Conservation (phyloP, 2,888 invertebrate genomes). For the Pogonocherus hispidulus region DNA sequence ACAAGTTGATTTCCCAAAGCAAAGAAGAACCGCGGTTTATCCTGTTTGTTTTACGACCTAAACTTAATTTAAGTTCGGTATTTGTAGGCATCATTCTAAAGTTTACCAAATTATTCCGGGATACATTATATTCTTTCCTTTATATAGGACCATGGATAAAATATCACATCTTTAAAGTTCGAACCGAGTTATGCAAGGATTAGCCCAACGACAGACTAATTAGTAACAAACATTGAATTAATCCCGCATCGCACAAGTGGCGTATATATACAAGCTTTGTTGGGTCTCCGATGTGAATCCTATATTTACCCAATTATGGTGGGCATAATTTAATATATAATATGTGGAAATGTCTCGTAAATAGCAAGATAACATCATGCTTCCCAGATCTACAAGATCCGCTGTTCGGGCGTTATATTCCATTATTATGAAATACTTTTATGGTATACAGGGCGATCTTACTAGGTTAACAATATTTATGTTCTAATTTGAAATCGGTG, state of each 20-base stretch:
- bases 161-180: background rate
- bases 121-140: background rate
- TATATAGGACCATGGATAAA: background rate
- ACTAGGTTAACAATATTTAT: too few species aligned
- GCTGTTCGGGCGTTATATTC: too few species aligned
- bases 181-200: constrained; percentile 1
- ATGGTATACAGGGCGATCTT: too few species aligned
- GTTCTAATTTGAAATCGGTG: too few species aligned
- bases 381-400: background rate
- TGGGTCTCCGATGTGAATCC: constrained; percentile 13
- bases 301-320: constrained; percentile 16
- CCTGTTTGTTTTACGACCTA: background rate
- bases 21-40: background rate
- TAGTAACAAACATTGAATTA: constrained; percentile 17
- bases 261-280: constrained; percentile 5
- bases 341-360: background rate
- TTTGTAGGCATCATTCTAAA: background rate
- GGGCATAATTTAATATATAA: constrained; percentile 14
- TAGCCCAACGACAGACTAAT: constrained; percentile 14
- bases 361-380: background rate
- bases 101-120: background rate
- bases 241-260: constrained; percentile 14
- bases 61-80: background rate
- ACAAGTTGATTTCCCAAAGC: background rate
- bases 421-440: too few species aligned